Evolutionary conservation across 2,113 vertebrate genomes (phyloP), one percentile per base, ranked within the genome.

Genomic region (Pelecanoides urinatrix): DNA sequence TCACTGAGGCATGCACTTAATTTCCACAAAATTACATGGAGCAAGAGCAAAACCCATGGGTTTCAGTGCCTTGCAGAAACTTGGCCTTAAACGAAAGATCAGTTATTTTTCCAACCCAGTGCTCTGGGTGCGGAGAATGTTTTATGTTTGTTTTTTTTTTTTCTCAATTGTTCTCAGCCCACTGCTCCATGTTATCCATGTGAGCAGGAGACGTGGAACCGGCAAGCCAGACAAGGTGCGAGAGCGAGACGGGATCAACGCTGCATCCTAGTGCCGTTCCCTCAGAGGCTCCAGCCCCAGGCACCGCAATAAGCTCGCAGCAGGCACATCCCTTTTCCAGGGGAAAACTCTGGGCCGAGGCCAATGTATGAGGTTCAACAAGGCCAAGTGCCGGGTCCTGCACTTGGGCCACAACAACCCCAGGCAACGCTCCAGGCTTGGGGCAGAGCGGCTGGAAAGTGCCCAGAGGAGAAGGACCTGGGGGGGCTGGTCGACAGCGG

Each of bases 221-320:
- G 3, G 17, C 21, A 38, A 65, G 47, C 2, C 6, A 78, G 70
- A 36, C 4, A 44, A 44, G 13, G 47, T 40, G 36, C 1, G 3
- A 84, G 70, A 85, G 53, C 42, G 49, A 58, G 50, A 62, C 3
- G 9, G 19, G 61, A 8, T 47, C 36, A 17, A 4, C 42, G 29
- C 10, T 29, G 12, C 59, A 63, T 58, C 84, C 47, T 32, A 42
- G 25, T 25, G 36, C 45, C 0, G 0, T 56, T 92, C 6, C 20
- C n/a, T 34, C 8, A 27, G 30, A 49, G 40, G 56, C 30, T 61
- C 21, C n/a, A 66, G 53, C 13, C 32, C 29, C 8, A 58, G 49
- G 10, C 65, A 47, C 0, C 0, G 8, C 56, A 70, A 38, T 65
- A 45, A 78, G 9, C 50, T 83, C 0, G 0, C 50, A 86, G 32